Evolutionary conservation across 53 echinoderm and acorn worm genomes (phyloP).

Genomic region (Paelopatides confundens): DNA sequence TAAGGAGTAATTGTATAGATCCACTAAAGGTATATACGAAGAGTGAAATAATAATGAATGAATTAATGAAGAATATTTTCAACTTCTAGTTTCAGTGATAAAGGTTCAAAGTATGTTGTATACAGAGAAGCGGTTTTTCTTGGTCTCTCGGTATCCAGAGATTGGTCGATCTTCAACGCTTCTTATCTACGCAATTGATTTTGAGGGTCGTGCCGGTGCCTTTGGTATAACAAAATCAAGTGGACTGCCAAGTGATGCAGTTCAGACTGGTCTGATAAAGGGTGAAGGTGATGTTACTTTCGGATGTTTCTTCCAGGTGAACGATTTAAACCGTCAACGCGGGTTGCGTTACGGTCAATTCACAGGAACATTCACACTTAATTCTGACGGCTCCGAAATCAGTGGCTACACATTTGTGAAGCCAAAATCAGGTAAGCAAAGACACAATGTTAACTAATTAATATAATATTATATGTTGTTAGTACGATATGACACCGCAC

Average conservation of each 20-base stretch:
- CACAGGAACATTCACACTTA: neutral
- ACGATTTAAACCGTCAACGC: neutral
- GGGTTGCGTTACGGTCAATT: neutral
- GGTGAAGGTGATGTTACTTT: too few relatives aligned
- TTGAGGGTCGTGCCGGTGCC: neutral
- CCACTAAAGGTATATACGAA: too few relatives aligned
- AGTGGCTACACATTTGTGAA: neutral
- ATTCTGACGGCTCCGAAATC: neutral
- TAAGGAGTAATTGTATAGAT: too few relatives aligned
- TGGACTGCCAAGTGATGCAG: neutral
- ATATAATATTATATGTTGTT: too few relatives aligned
- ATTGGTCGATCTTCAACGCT: neutral
- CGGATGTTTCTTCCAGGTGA: neutral
- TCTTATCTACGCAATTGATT: neutral
- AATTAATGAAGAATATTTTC: too few relatives aligned
- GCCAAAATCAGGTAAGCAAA: neutral
- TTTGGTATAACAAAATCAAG: neutral
- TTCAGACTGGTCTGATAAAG: neutral
- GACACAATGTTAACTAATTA: too few relatives aligned
- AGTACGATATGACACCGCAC: too few relatives aligned
- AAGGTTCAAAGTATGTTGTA: too few relatives aligned
- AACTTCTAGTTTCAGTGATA: too few relatives aligned
- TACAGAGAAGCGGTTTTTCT: too few relatives aligned
- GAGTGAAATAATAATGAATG: too few relatives aligned
- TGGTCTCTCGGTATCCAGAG: neutral